Evolutionary conservation across 2,797 vertebrate species (phyloP).

Genomic region (Austrolebias charrua): DNA sequence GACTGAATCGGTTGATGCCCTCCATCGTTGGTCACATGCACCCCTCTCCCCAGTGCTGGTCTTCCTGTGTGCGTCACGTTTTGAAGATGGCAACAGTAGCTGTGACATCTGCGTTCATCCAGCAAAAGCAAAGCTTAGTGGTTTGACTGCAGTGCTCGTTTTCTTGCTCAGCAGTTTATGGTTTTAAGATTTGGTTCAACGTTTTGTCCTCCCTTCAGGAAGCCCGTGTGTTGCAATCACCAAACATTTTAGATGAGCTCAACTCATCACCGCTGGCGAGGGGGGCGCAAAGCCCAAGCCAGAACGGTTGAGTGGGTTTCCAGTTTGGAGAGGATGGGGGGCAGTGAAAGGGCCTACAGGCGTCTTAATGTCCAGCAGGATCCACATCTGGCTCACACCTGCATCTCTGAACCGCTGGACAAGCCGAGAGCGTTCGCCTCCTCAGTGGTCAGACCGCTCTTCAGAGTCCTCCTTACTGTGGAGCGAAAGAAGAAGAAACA

Average conservation of each 20-base stretch:
- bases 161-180: slow-evolving; percentile 16
- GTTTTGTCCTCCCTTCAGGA: slow-evolving; percentile 30
- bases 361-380: slow-evolving; percentile 28
- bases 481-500: background rate
- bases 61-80: slow-evolving; percentile 7
- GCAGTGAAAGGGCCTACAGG: slow-evolving; percentile 59
- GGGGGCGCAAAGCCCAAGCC: slow-evolving; percentile 22
- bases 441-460: slow-evolving; percentile 90
- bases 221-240: slow-evolving; percentile 37
- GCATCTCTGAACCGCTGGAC: slow-evolving; percentile 90
- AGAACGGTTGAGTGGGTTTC: slow-evolving; percentile 32
- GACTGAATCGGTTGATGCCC: slow-evolving; percentile 37
- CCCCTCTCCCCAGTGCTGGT: background rate
- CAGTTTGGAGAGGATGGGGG: slow-evolving; percentile 43
- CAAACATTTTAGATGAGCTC: slow-evolving; percentile 47
- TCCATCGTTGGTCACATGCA: slow-evolving; percentile 16
- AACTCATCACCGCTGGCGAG: slow-evolving; percentile 51
- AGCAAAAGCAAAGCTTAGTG: slow-evolving; percentile 54
- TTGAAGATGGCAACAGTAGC: slow-evolving; percentile 34
- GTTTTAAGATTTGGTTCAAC: slow-evolving; percentile 28
- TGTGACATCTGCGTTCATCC: slow-evolving; percentile 40
- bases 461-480: slow-evolving; percentile 94
- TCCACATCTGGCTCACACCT: slow-evolving; percentile 81
- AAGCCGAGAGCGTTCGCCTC: slow-evolving; percentile 94
- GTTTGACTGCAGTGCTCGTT: slow-evolving; percentile 44